phyloP scores from a whole-genome alignment of 2,113 vertebrate species.

The Cervus canadensis region DNA sequence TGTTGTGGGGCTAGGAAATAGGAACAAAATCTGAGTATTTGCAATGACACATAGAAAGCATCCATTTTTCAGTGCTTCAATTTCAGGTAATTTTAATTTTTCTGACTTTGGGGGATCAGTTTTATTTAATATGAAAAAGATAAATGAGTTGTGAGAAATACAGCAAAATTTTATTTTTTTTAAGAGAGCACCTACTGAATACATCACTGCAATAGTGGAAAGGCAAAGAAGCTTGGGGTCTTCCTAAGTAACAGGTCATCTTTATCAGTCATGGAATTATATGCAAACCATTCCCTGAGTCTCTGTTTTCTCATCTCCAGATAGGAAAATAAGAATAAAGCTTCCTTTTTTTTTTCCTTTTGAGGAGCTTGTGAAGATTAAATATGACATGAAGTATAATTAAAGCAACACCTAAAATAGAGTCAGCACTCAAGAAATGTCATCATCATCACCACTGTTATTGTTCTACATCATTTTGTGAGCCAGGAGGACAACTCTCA shows the following conservation, averaged over 20 bases:
- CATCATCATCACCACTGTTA: neutral
- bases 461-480: neutral
- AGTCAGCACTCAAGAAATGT: neutral
- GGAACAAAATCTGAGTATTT: neutral
- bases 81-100: neutral
- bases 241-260: neutral
- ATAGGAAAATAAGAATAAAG: neutral
- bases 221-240: neutral
- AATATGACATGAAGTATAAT: neutral
- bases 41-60: neutral
- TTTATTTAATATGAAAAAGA: neutral
- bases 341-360: neutral
- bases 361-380: neutral
- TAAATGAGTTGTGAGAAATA: neutral
- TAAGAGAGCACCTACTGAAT: neutral
- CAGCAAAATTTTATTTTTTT: neutral
- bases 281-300: neutral
- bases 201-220: neutral
- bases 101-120: neutral
- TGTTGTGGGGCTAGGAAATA: rapidly evolving
- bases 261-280: neutral
- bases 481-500: neutral
- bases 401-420: neutral
- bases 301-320: neutral
- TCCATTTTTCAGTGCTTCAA: neutral